phyloP scores from a whole-genome alignment of 2,797 vertebrate species.

The Momotus momota region DNA sequence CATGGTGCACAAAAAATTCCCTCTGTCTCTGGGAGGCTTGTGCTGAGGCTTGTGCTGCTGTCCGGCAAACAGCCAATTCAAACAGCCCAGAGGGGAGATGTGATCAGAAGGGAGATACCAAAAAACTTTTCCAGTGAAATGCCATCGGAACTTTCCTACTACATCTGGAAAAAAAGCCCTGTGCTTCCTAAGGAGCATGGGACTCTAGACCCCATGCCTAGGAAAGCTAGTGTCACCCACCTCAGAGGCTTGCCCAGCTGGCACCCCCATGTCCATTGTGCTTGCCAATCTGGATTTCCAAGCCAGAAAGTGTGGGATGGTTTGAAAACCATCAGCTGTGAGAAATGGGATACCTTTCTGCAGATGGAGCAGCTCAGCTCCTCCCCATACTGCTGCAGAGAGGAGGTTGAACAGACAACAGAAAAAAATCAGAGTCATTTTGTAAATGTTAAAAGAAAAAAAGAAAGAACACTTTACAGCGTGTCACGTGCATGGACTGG shows the following conservation, averaged over 20 bases:
- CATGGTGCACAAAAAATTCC: not conserved
- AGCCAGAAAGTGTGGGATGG: not conserved
- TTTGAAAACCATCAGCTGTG: accelerated
- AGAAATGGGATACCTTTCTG: not conserved
- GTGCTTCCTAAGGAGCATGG: not conserved
- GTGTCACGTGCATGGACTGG: not conserved
- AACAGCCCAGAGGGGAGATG: not conserved
- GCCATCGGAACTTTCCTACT: not conserved
- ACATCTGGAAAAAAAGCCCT: not conserved
- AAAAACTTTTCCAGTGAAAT: not conserved
- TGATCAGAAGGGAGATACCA: not conserved
- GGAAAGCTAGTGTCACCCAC: not conserved
- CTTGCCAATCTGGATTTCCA: not conserved
- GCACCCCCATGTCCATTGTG: not conserved
- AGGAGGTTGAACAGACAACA: not conserved
- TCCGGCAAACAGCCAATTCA: conserved; percentile 11
- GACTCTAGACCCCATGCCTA: not conserved
- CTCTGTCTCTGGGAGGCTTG: not conserved
- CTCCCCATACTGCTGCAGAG: not conserved
- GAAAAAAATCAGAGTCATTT: not conserved
- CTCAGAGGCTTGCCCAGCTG: not conserved
- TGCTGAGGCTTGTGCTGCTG: not conserved
- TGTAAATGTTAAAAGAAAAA: not conserved
- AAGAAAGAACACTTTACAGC: not conserved
- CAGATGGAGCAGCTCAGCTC: not conserved